phyloP scores from a whole-genome alignment of 2,888 invertebrate species.

The Thymelicus sylvestris region DNA sequence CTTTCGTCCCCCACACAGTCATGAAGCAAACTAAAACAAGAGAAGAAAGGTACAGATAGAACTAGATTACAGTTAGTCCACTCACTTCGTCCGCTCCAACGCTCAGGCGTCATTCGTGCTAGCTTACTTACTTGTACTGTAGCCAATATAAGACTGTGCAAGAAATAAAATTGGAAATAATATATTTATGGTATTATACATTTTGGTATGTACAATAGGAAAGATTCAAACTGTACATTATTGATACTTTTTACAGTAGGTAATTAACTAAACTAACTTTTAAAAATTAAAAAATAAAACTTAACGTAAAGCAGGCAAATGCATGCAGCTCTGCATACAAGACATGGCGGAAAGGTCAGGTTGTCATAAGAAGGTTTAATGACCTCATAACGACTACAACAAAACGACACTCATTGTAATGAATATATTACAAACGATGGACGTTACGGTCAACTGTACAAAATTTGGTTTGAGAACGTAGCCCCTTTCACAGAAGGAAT shows the following conservation, averaged over 20 bases:
- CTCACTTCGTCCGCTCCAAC: constrained; percentile 68
- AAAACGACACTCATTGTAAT: constrained; percentile 89
- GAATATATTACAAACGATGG: constrained; percentile 85
- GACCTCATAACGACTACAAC: constrained; percentile 84
- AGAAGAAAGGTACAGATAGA: constrained; percentile 63
- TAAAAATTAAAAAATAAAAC: constrained; percentile 80
- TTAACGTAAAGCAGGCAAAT: constrained; percentile 89
- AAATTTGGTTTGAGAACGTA: constrained; percentile 87
- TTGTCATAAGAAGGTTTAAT: constrained; percentile 86
- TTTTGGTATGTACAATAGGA: constrained; percentile 81
- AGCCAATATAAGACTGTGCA: constrained; percentile 89
- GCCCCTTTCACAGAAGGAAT: constrained; percentile 95
- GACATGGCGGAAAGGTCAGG: constrained; percentile 88
- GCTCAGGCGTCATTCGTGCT: constrained; percentile 66
- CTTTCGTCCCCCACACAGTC: constrained; percentile 74
- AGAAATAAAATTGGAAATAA: constrained; percentile 87
- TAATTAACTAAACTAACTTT: constrained; percentile 81
- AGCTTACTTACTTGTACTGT: constrained; percentile 84
- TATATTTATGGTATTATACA: constrained; percentile 84
- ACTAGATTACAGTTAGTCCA: constrained; percentile 59
- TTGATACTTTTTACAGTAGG: constrained; percentile 80
- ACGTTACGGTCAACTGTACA: constrained; percentile 82
- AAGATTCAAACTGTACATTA: constrained; percentile 83
- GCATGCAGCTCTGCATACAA: constrained; percentile 87
- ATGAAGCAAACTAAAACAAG: constrained; percentile 77